A percentile compares a stretch with the other conserved stretches of the same genome.
phyloP scores from a whole-genome alignment of 1,140 invertebrate species.

The Carposina sasakii region DNA sequence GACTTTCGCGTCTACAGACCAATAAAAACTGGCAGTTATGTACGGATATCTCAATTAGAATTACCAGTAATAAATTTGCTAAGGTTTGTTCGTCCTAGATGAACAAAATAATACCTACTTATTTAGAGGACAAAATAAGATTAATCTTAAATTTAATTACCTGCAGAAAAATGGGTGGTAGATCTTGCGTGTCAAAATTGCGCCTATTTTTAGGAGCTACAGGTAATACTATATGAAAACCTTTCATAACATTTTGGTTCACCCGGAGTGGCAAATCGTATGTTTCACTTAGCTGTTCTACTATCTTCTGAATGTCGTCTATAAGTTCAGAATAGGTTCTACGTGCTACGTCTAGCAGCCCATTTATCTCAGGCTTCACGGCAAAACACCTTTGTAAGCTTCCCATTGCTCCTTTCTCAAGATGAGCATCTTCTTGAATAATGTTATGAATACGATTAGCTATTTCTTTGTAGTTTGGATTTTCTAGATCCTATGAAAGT shows the following conservation, averaged over 20 bases:
- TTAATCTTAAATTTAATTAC: too few relatives aligned
- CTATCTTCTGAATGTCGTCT: slow-evolving; percentile 81
- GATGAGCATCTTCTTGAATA: slow-evolving; percentile 81
- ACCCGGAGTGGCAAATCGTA: slow-evolving; percentile 79
- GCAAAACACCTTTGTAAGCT: slow-evolving; percentile 88
- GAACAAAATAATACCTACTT: not conserved
- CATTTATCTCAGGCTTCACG: slow-evolving; percentile 83
- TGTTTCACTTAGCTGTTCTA: slow-evolving; percentile 76
- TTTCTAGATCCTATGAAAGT: slow-evolving; percentile 68
- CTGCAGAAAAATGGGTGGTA: slow-evolving; percentile 80
- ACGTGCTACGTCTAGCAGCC: slow-evolving; percentile 84
- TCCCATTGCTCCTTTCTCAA: slow-evolving; percentile 78
- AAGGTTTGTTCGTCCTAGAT: too few relatives aligned
- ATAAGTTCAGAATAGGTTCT: slow-evolving; percentile 85
- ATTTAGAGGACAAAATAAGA: too few relatives aligned
- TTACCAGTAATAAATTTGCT: too few relatives aligned
- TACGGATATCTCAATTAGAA: too few relatives aligned
- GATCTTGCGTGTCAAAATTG: slow-evolving; percentile 70
- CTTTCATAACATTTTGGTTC: slow-evolving; percentile 78
- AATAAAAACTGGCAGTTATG: too few relatives aligned
- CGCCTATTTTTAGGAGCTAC: slow-evolving; percentile 55
- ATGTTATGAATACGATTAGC: slow-evolving; percentile 77
- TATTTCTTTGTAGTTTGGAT: slow-evolving; percentile 72
- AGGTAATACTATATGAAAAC: slow-evolving; percentile 83
- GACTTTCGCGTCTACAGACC: too few relatives aligned